Evolutionary conservation across 1,140 invertebrate species (phyloP).

Genomic region (Bombus affinis): DNA sequence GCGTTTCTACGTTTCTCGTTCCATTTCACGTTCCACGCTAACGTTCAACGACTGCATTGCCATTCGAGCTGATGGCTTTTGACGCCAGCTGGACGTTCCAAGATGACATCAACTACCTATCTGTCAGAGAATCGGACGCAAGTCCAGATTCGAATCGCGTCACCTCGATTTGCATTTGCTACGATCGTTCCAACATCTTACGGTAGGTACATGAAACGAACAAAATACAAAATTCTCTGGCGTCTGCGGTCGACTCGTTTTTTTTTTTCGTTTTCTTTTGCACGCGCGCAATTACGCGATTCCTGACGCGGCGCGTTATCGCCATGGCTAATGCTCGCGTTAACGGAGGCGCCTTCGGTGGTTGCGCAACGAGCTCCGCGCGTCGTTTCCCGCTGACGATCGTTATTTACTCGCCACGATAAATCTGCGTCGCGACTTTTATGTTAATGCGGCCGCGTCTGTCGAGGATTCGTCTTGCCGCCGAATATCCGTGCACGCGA

Average conservation of each 20-base stretch:
- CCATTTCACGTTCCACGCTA: not conserved
- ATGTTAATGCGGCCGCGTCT: conserved; percentile 1
- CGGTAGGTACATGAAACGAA: too few species aligned
- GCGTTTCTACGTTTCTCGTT: conserved; percentile 41
- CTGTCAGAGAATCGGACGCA: not conserved
- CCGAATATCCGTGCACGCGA: conserved; percentile 15
- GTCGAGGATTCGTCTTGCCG: not conserved
- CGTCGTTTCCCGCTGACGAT: conserved; percentile 5
- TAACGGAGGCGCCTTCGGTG: not conserved
- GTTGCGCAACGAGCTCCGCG: not conserved
- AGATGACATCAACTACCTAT: not conserved
- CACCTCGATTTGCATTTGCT: not conserved
- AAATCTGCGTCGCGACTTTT: conserved; percentile 25
- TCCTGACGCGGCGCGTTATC: not conserved
- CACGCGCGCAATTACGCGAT: not conserved
- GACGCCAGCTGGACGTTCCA: not conserved
- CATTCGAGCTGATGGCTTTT: not conserved
- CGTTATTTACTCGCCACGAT: conserved; percentile 21
- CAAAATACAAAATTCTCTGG: too few species aligned
- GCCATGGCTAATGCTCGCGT: conserved; percentile 8
- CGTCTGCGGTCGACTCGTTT: too few species aligned
- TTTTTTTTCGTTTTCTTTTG: not conserved
- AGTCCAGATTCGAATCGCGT: not conserved
- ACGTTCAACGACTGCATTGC: not conserved
- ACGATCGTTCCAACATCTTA: not conserved